Evolutionary conservation across 37 sponge, comb jelly and placozoan genomes (phyloP).

Genomic region (Amphimedon queenslandica): DNA sequence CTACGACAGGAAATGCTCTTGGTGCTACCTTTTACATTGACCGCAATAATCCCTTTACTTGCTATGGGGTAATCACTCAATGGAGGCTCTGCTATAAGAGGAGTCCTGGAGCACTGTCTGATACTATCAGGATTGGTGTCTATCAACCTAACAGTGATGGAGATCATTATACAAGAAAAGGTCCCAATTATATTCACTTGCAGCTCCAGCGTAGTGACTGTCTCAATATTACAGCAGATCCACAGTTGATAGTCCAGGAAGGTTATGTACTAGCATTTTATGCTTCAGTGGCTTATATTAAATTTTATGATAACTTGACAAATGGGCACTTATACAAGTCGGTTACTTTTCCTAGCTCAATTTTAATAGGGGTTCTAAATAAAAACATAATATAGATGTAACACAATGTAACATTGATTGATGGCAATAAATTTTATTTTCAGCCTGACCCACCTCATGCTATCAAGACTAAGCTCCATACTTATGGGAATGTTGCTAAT

Average conservation of each 20-base stretch:
- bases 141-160: background rate
- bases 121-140: background rate
- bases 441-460: background rate
- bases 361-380: background rate
- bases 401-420: no score
- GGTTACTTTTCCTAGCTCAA: background rate
- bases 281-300: conserved; percentile 2
- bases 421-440: background rate
- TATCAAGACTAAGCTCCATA: background rate
- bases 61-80: conserved; percentile 2
- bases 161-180: background rate
- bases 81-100: conserved; percentile 16
- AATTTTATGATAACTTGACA: background rate
- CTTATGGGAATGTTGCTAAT: background rate
- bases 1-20: background rate
- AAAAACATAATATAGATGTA: no score
- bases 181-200: background rate
- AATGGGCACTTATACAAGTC: conserved; percentile 4
- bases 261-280: conserved; percentile 8
- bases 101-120: conserved; percentile 6
- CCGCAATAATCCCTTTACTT: conserved; percentile 6
- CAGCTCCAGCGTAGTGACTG: background rate
- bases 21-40: conserved; percentile 16
- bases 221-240: background rate
- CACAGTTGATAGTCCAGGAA: background rate